phyloP scores from a whole-genome alignment of 2,888 invertebrate genomes.

The Lysandra coridon region DNA sequence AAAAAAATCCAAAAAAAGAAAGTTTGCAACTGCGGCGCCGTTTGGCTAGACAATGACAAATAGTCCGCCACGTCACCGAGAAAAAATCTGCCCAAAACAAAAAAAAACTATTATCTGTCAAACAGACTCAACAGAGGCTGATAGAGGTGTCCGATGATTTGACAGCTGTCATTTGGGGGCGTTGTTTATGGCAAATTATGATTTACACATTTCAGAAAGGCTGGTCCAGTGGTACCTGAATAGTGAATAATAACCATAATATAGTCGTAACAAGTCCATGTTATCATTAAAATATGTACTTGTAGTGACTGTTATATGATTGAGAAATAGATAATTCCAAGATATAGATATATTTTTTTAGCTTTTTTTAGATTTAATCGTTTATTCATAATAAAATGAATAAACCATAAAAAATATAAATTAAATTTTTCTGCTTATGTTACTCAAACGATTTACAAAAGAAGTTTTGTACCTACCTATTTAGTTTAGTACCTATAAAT shows the following conservation, averaged over 20 bases:
- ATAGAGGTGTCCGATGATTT: conserved; percentile 69
- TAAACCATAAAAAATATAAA: no score
- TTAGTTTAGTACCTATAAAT: no score
- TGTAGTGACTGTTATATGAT: not conserved
- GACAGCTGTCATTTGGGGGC: conserved; percentile 72
- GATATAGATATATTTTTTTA: no score
- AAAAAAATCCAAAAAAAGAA: not conserved
- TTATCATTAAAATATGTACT: no score
- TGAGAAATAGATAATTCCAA: no score
- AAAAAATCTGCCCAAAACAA: conserved; percentile 41
- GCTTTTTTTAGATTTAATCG: no score
- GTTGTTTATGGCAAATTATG: conserved; percentile 61
- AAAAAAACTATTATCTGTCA: conserved; percentile 40
- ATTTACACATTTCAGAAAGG: conserved; percentile 45
- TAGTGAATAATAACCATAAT: no score
- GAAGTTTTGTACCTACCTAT: no score
- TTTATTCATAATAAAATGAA: no score
- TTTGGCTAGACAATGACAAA: conserved; percentile 41
- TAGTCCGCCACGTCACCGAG: conserved; percentile 48
- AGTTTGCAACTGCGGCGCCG: conserved; percentile 25
- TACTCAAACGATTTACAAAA: no score
- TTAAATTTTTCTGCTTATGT: no score
- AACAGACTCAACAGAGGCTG: conserved; percentile 47
- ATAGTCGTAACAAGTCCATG: no score
- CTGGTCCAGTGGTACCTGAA: not conserved